Evolutionary conservation across 2,797 vertebrate species (phyloP).

Genomic region (Hapalemur alaotrensis): DNA sequence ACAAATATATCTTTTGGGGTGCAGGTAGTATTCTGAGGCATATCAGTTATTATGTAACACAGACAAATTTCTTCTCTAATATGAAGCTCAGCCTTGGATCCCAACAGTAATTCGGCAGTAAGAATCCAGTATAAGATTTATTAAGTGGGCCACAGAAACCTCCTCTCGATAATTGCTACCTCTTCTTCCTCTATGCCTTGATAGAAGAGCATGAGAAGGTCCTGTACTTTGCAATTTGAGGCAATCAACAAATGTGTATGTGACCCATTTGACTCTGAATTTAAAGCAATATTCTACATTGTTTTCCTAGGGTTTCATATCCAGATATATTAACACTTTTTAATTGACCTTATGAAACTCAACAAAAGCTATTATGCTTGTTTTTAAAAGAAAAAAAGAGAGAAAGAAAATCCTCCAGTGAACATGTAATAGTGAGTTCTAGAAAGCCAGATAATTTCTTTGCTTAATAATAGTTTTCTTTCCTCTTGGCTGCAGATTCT

Average conservation of each 20-base stretch:
- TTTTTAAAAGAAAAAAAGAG: neutral
- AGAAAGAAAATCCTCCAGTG: conserved; percentile 74
- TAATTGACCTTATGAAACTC: conserved; percentile 70
- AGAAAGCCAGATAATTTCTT: conserved; percentile 86
- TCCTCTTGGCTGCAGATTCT: conserved; percentile 86
- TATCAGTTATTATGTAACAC: neutral
- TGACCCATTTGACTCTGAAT: conserved; percentile 64
- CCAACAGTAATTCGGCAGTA: conserved; percentile 36
- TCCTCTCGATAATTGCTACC: conserved; percentile 38
- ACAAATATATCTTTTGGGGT: neutral
- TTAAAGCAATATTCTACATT: conserved; percentile 56
- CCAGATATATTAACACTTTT: conserved; percentile 62
- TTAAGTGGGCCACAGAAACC: conserved; percentile 30
- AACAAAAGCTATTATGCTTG: conserved; percentile 57
- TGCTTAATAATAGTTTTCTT: conserved; percentile 88
- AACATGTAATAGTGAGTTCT: conserved; percentile 75
- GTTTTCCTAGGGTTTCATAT: conserved; percentile 50
- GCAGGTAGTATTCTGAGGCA: neutral
- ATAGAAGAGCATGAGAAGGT: neutral
- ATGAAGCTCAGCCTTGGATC: neutral
- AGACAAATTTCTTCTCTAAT: conserved; percentile 17
- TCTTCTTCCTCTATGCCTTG: conserved; percentile 54
- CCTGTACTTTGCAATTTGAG: conserved; percentile 17
- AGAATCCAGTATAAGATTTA: conserved; percentile 19
- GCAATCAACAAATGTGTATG: neutral